phyloP scores from a whole-genome alignment of 2,888 invertebrate species.

The Drosophila mercatorum region DNA sequence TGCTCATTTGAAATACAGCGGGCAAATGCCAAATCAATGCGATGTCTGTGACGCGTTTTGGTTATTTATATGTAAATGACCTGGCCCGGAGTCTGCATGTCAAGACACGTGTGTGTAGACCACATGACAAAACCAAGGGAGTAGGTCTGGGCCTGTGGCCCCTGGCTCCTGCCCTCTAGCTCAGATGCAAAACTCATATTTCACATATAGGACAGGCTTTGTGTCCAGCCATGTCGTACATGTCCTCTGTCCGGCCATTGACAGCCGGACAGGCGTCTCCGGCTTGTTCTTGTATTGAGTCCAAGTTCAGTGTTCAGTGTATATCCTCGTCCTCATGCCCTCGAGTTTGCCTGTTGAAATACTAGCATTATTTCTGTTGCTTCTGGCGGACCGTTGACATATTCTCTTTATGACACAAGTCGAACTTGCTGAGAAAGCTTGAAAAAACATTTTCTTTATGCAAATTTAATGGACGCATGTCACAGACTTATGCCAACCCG shows the following conservation, averaged over 20 bases:
- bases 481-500: slow-evolving; percentile 43
- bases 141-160: slow-evolving; percentile 6
- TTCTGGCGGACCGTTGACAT: slow-evolving; percentile 47
- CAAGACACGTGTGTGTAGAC: slow-evolving; percentile 16
- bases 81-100: slow-evolving; percentile 8
- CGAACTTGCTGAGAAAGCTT: slow-evolving; percentile 34
- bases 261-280: slow-evolving; percentile 45
- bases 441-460: slow-evolving; percentile 53
- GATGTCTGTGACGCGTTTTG: slow-evolving; percentile 18
- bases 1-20: slow-evolving; percentile 29
- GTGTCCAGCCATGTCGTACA: slow-evolving; percentile 39
- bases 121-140: slow-evolving; percentile 35
- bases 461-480: slow-evolving; percentile 62
- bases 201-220: slow-evolving; percentile 46
- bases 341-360: slow-evolving; percentile 13
- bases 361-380: slow-evolving; percentile 15
- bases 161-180: not conserved
- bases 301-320: slow-evolving; percentile 7
- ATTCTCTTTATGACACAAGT: slow-evolving; percentile 60
- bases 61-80: slow-evolving; percentile 76
- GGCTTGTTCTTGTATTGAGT: slow-evolving; percentile 26
- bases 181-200: slow-evolving; percentile 61
- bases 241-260: slow-evolving; percentile 61
- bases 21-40: slow-evolving; percentile 70
- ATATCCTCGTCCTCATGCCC: not conserved